Percentiles rank a stretch among this genome's conserved stretches.
Conservation (phyloP, 2,113 vertebrate genomes). For the Larimichthys crocea region DNA sequence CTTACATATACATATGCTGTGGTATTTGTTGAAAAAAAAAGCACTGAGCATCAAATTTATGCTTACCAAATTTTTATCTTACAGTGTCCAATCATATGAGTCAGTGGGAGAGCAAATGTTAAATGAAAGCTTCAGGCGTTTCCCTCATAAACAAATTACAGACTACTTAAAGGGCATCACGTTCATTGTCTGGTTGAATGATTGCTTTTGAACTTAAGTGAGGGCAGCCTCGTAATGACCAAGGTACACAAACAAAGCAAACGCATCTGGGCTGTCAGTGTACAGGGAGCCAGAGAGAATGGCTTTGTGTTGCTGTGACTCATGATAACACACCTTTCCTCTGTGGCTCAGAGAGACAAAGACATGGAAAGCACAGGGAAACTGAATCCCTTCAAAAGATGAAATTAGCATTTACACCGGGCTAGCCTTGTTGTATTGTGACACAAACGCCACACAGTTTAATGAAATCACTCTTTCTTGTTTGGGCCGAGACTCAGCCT, state of each 20-base stretch:
- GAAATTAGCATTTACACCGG: constrained; percentile 70
- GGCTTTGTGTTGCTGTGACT: constrained; percentile 71
- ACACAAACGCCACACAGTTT: constrained; percentile 27
- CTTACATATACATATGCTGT: neutral
- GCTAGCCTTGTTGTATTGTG: constrained; percentile 56
- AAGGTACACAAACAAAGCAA: constrained; percentile 61
- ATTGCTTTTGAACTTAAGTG: constrained; percentile 57
- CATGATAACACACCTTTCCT: constrained; percentile 57
- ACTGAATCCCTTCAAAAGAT: constrained; percentile 69
- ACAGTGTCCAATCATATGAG: neutral
- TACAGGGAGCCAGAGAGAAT: constrained; percentile 49
- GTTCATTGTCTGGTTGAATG: constrained; percentile 52
- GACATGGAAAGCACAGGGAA: constrained; percentile 41
- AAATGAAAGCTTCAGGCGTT: constrained; percentile 40
- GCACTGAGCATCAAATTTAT: neutral
- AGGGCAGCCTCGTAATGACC: constrained; percentile 55
- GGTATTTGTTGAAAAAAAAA: constrained; percentile 15
- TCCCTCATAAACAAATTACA: constrained; percentile 55
- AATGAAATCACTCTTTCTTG: constrained; percentile 53
- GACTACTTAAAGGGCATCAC: constrained; percentile 57
- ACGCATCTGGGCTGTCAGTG: constrained; percentile 59
- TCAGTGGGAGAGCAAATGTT: constrained; percentile 35
- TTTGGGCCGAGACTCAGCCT: constrained; percentile 33
- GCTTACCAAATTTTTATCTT: neutral
- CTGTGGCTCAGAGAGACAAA: constrained; percentile 53